A percentile compares a stretch with the other conserved stretches of the same genome.
Conservation (phyloP, 1,140 invertebrate genomes). For the Theocolax elegans region DNA sequence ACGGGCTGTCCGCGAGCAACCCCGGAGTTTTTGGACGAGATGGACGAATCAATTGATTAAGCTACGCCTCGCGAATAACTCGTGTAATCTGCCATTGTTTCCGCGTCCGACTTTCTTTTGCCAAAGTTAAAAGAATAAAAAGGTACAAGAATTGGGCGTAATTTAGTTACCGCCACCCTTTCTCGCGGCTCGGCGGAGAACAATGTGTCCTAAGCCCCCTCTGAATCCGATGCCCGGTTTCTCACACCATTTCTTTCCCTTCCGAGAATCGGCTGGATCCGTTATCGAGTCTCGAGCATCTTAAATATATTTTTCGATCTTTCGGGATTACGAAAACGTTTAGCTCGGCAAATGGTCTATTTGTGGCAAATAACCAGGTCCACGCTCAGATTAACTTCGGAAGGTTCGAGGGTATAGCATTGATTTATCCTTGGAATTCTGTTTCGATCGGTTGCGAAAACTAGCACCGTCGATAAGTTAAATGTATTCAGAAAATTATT, state of each 20-base stretch:
- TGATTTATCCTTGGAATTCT: too few species aligned
- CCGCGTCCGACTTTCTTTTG: not conserved
- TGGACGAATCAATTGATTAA: conserved; percentile 25
- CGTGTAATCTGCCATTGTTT: not conserved
- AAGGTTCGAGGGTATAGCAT: too few species aligned
- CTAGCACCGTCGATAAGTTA: too few species aligned
- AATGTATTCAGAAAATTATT: too few species aligned
- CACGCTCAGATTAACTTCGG: not conserved
- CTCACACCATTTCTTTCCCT: not conserved
- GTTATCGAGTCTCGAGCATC: not conserved
- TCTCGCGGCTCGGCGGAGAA: not conserved
- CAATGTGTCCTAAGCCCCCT: not conserved
- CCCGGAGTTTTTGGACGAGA: not conserved
- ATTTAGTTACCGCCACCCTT: conserved; percentile 6
- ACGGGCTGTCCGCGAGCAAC: not conserved
- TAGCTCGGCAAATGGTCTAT: not conserved
- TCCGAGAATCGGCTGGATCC: not conserved
- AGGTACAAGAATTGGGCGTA: not conserved
- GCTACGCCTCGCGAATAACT: not conserved
- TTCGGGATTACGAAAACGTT: not conserved
- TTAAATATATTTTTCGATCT: not conserved
- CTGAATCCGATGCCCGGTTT: not conserved
- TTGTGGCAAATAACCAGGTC: not conserved
- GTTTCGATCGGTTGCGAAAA: too few species aligned
- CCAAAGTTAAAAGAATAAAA: not conserved